Base-by-base conservation (phyloP, 2,113 vertebrate species). In the Irena cyanogastra region DNA sequence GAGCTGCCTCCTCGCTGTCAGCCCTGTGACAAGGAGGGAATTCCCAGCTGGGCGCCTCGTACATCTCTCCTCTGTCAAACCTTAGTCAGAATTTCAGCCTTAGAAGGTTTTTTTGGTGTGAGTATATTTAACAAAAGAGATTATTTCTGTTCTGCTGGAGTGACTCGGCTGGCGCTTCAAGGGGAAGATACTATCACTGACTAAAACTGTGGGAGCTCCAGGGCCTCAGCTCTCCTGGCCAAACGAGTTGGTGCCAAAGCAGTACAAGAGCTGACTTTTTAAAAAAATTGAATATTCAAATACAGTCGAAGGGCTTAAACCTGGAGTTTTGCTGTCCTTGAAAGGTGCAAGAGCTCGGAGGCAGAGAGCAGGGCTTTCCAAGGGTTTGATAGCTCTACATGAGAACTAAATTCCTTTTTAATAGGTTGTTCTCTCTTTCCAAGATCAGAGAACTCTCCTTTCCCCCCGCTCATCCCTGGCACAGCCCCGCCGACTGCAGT, bases 351-450 rank as follows among this genome's bases (percentile, higher is more conserved):
- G 87, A 79, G 81, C 89, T 75, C 4, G 1, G 72, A 84, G 81
- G 79, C 90, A 89, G 79, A 69, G 68, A 77, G 56, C 71, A 42
- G 79, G 85, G 60, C 72, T 94, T 90, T 93, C 44, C 68, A 61
- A 5, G 11, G 3, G 42, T 74, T 90, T 87, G 94, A 93, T 96
- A 79, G 92, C 90, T 96, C 88, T 84, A 16, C 66, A 9, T 5
- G n/a, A 87, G 92, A 78, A 53, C 83, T 93, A 68, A 95, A 84
- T 87, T 96, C 94, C 83, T 89, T 75, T 94, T 96, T 94, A 96
- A 96, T 93, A 35, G 88, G 26, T 84, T 95, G 88, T 81, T 97
- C 94, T 91, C 52, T 76, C 79, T 83, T 23, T 27, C 64, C 39
- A 14, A 94, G 94, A 96, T 97, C 79, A 96, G 82, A 95, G 85